These are phyloP conservation scores for Rhabditoides inermis DNA, from an alignment of 2,888 invertebrate species.

Conservation along the genomic window DNA sequence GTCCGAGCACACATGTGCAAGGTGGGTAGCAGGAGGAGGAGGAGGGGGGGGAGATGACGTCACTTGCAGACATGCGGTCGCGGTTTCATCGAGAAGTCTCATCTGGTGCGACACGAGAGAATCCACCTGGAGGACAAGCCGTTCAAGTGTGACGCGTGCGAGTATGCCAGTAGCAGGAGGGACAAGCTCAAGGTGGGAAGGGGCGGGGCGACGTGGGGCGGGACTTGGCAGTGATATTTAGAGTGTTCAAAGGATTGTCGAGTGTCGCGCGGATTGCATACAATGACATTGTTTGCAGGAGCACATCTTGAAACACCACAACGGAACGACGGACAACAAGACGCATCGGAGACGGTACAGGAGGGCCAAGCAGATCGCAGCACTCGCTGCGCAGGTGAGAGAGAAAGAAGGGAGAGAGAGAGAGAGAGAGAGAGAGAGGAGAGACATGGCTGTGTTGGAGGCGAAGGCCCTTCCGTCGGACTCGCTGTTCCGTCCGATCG, in stretches of 20 bases:
- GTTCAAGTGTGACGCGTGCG: constrained; percentile 63
- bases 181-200: constrained; percentile 61
- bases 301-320: constrained; percentile 57
- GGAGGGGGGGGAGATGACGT: too few species aligned
- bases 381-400: constrained; percentile 22
- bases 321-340: constrained; percentile 55
- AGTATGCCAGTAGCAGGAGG: constrained; percentile 63
- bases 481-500: too few species aligned
- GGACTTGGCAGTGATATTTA: not conserved
- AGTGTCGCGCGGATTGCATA: not conserved
- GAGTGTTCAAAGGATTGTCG: not conserved
- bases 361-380: constrained; percentile 42
- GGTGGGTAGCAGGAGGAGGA: constrained; percentile 7
- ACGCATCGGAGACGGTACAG: constrained; percentile 69
- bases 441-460: too few species aligned
- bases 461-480: too few species aligned
- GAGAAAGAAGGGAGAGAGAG: too few species aligned
- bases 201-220: constrained; percentile 49
- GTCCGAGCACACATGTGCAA: constrained; percentile 60
- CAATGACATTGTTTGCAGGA: constrained; percentile 52
- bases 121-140: constrained; percentile 63
- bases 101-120: constrained; percentile 64
- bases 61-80: constrained; percentile 55
- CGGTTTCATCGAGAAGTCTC: constrained; percentile 65
- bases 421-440: too few species aligned